These are phyloP conservation scores for Phengaris alcon DNA, from an alignment of 2,888 invertebrate species.

Conservation along the genomic window DNA sequence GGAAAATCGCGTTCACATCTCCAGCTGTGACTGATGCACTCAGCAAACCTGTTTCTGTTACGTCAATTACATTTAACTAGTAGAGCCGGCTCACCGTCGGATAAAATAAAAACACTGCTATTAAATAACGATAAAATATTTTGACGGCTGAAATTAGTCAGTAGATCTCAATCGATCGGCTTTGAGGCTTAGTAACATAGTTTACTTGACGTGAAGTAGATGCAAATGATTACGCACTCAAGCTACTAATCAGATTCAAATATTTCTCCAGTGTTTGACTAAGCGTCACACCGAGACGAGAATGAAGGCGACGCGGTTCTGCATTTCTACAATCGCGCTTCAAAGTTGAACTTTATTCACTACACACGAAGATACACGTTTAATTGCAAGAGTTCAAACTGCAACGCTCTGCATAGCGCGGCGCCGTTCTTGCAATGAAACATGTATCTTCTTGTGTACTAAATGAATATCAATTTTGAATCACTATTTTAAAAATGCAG, in stretches of 20 bases:
- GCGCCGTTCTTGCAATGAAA: too few relatives aligned
- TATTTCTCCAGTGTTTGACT: not conserved
- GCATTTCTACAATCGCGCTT: too few relatives aligned
- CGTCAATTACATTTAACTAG: slow-evolving; percentile 60
- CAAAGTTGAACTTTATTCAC: too few relatives aligned
- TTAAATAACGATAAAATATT: slow-evolving; percentile 22
- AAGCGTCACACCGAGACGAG: too few relatives aligned
- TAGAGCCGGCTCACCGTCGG: slow-evolving; percentile 33
- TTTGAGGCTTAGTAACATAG: not conserved
- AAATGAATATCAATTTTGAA: too few relatives aligned
- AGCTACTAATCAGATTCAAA: slow-evolving; percentile 1
- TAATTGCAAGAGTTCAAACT: too few relatives aligned
- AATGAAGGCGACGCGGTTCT: too few relatives aligned
- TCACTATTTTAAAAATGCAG: too few relatives aligned
- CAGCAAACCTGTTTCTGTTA: slow-evolving; percentile 57
- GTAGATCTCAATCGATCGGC: slow-evolving; percentile 6
- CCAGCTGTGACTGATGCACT: slow-evolving; percentile 37
- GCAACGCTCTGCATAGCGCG: too few relatives aligned
- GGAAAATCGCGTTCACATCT: not conserved
- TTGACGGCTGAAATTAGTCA: slow-evolving; percentile 17
- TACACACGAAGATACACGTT: too few relatives aligned
- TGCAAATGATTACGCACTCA: not conserved
- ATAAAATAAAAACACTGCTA: slow-evolving; percentile 22
- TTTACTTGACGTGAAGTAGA: not conserved
- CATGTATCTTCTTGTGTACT: too few relatives aligned